Evolutionary conservation across 2,888 invertebrate species (phyloP).

Genomic region (Prosopocoilus inquinatus): DNA sequence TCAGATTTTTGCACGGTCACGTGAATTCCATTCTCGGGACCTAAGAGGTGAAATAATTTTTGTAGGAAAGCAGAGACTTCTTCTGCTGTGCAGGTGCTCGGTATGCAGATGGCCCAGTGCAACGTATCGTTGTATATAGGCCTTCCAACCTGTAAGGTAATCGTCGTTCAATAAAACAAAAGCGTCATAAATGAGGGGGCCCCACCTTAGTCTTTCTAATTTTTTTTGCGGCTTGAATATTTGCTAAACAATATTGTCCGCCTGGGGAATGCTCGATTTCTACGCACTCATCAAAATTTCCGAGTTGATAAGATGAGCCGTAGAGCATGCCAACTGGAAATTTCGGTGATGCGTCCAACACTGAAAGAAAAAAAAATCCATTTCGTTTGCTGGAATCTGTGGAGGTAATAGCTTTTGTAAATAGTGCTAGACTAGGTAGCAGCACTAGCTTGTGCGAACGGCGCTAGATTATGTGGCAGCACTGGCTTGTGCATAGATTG

Average conservation of each 20-base stretch:
- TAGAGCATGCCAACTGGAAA: constrained; percentile 66
- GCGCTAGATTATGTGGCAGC: no score
- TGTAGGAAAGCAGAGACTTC: constrained; percentile 56
- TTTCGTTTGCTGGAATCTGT: no score
- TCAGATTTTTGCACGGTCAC: constrained; percentile 32
- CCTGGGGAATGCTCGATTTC: constrained; percentile 45
- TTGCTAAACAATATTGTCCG: constrained; percentile 68
- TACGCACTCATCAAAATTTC: constrained; percentile 73
- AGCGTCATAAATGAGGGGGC: not conserved
- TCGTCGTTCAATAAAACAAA: constrained; percentile 1
- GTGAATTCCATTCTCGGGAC: constrained; percentile 30
- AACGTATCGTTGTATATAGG: constrained; percentile 41
- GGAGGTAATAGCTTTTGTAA: no score
- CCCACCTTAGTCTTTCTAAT: constrained; percentile 8
- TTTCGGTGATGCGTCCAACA: constrained; percentile 73
- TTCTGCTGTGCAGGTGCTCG: constrained; percentile 56
- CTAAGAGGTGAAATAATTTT: constrained; percentile 35
- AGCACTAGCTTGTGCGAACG: no score
- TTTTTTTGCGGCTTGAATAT: constrained; percentile 39
- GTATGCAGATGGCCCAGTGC: constrained; percentile 66
- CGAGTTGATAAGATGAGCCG: constrained; percentile 68
- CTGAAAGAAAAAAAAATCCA: constrained; percentile 49
- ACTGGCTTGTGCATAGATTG: no score
- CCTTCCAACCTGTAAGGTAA: constrained; percentile 20
- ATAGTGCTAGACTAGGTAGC: no score